phyloP scores from a whole-genome alignment of 1,140 invertebrate genomes.

The Theocolax elegans region DNA sequence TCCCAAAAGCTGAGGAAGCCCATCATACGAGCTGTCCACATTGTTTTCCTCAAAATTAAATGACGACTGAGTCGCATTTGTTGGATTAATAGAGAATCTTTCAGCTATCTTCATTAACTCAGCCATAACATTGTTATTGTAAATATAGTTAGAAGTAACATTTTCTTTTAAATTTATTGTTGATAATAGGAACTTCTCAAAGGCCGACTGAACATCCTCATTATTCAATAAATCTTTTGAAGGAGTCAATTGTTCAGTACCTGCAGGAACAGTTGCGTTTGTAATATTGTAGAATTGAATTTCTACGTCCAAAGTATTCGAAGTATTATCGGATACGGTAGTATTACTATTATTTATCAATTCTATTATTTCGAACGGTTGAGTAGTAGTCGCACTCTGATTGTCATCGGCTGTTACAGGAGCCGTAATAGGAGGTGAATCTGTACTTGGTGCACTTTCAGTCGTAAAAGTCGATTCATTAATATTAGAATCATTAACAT shows the following conservation, averaged over 20 bases:
- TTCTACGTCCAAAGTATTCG: conserved; percentile 12
- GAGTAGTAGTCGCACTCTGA: background rate
- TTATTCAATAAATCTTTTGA: conserved; percentile 10
- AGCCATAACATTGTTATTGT: conserved; percentile 29
- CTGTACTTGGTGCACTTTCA: background rate
- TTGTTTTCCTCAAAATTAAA: conserved; percentile 1
- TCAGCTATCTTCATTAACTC: conserved; percentile 31
- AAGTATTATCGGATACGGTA: background rate
- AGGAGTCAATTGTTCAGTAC: conserved; percentile 17
- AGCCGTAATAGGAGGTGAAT: background rate
- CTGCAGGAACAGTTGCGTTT: conserved; percentile 20
- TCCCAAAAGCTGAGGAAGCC: conserved; percentile 44
- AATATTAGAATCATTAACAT: background rate
- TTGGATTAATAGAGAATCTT: conserved; percentile 17
- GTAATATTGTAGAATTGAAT: conserved; percentile 15
- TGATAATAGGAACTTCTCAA: background rate
- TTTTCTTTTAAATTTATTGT: conserved; percentile 8
- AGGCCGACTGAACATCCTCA: background rate
- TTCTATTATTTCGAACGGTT: background rate
- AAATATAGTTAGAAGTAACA: conserved; percentile 17
- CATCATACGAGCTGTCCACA: conserved; percentile 24
- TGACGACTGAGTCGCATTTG: background rate
- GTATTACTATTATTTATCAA: background rate
- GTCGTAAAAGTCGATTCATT: background rate
- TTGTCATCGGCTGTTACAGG: background rate